Evolutionary conservation across 2,888 invertebrate species (phyloP).

Genomic region (Hartigia nigra): DNA sequence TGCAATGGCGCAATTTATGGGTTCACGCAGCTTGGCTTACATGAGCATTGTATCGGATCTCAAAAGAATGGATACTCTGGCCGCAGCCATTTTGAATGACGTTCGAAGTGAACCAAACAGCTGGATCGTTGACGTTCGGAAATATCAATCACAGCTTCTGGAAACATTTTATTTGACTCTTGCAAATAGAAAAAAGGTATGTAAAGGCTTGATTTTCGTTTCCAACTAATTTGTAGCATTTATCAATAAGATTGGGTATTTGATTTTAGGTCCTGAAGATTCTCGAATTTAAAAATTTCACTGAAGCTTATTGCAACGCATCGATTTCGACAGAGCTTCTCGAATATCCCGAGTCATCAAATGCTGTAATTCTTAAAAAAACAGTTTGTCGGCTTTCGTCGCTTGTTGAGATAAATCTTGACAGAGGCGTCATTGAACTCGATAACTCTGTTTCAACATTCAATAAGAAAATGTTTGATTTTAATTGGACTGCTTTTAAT

Average conservation of each 20-base stretch:
- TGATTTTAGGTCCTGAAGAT: constrained; percentile 47
- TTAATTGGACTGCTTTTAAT: constrained; percentile 57
- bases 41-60: constrained; percentile 47
- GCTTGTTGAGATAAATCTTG: constrained; percentile 43
- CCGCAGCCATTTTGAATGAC: constrained; percentile 42
- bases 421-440: constrained; percentile 10
- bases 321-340: constrained; percentile 39
- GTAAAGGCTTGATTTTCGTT: constrained; percentile 2
- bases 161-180: constrained; percentile 56
- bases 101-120: constrained; percentile 39
- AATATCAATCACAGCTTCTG: constrained; percentile 44
- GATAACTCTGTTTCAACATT: constrained; percentile 12
- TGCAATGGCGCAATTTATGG: constrained; percentile 47
- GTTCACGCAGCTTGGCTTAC: constrained; percentile 46
- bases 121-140: constrained; percentile 51
- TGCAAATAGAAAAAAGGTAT: constrained; percentile 51
- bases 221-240: background rate
- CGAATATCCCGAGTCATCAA: constrained; percentile 51
- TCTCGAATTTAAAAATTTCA: constrained; percentile 54
- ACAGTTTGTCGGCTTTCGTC: constrained; percentile 50
- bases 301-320: constrained; percentile 44
- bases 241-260: background rate
- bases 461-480: constrained; percentile 37
- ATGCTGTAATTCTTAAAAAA: constrained; percentile 47
- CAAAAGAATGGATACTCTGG: constrained; percentile 48